phyloP scores from a whole-genome alignment of 2,888 invertebrate species.

The Oeneis ivallda region DNA sequence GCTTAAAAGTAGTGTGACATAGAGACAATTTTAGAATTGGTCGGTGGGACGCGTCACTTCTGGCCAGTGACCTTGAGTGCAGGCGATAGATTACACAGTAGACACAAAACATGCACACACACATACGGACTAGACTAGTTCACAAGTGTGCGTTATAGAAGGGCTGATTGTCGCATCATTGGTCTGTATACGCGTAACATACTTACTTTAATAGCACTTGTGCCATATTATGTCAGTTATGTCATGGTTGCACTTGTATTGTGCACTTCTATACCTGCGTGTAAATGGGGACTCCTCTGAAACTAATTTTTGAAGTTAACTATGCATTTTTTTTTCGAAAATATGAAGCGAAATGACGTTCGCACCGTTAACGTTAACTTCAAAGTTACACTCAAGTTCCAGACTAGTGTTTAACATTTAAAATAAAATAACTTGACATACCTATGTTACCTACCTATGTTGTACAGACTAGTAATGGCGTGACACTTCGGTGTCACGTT shows the following conservation, averaged over 20 bases:
- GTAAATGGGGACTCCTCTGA: too few species aligned
- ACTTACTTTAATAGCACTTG: background rate
- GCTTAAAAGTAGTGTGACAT: conserved; percentile 48
- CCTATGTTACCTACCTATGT: too few species aligned
- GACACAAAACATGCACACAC: conserved; percentile 47
- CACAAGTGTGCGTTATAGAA: conserved; percentile 45
- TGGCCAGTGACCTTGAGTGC: conserved; percentile 74
- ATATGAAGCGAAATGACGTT: too few species aligned
- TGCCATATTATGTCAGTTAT: conserved; percentile 14
- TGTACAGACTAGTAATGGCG: too few species aligned
- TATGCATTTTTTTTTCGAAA: too few species aligned
- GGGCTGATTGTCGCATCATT: conserved; percentile 45
- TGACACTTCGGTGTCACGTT: too few species aligned
- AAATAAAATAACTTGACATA: too few species aligned
- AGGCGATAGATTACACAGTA: conserved; percentile 67
- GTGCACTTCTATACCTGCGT: background rate
- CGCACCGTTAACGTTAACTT: too few species aligned
- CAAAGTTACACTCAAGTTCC: too few species aligned
- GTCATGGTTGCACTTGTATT: background rate
- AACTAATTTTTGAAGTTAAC: too few species aligned
- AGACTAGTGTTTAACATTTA: too few species aligned
- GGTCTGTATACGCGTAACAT: conserved; percentile 15
- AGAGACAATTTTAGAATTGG: conserved; percentile 64
- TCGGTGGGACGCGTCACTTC: conserved; percentile 58
- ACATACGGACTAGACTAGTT: conserved; percentile 34